Percentiles rank a stretch among this genome's conserved stretches.
These are phyloP conservation scores for Cherax destructor DNA, from an alignment of 1,140 invertebrate genomes.

Conservation along the genomic window DNA sequence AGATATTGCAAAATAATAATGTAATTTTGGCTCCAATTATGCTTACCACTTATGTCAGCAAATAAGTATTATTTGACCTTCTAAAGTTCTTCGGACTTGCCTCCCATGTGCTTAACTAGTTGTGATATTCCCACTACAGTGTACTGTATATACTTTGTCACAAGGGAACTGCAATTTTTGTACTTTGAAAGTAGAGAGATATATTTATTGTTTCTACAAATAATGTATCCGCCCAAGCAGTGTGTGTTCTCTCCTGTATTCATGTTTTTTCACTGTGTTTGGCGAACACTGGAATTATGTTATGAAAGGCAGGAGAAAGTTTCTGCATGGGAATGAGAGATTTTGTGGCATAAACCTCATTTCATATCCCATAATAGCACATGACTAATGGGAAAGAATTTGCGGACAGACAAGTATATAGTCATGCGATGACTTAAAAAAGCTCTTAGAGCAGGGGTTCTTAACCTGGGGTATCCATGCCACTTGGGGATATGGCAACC, in stretches of 20 bases:
- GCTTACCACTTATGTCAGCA: neutral
- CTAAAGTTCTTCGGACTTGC: conserved; percentile 23
- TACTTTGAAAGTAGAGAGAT: conserved; percentile 40
- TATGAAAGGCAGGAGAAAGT: neutral
- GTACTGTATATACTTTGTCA: conserved; percentile 41
- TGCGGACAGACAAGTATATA: no score
- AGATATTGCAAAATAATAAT: neutral
- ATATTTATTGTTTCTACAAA: conserved; percentile 64
- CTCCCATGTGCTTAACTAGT: conserved; percentile 53
- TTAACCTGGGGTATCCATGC: no score
- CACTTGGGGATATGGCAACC: no score
- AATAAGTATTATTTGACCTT: conserved; percentile 24
- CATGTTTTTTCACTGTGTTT: conserved; percentile 46
- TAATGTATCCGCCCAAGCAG: conserved; percentile 56
- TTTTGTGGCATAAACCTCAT: conserved; percentile 3
- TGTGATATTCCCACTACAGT: conserved; percentile 50
- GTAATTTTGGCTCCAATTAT: neutral
- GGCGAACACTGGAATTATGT: conserved; percentile 27
- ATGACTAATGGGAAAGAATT: neutral
- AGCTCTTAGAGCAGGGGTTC: no score
- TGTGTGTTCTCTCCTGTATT: conserved; percentile 45
- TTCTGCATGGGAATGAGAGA: conserved; percentile 11
- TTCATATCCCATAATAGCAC: conserved; percentile 24
- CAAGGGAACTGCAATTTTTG: conserved; percentile 30
- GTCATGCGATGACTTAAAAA: no score